Evolutionary conservation across 2,888 invertebrate genomes (phyloP), one percentile per base, ranked within the genome.

Genomic region (Arctia plantaginis): DNA sequence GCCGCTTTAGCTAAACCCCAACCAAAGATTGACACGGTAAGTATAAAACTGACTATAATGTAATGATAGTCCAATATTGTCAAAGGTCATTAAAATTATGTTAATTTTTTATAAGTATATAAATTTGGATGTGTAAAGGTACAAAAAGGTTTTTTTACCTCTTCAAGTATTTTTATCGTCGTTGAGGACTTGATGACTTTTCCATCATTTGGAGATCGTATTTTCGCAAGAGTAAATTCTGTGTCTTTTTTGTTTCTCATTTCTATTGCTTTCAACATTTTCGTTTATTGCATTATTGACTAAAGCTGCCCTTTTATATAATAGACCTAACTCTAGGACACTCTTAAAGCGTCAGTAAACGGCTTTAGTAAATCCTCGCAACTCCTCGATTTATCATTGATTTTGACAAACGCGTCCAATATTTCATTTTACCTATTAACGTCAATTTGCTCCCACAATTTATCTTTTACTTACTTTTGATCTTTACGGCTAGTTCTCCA

Each of bases 1-100:
- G 88, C 87, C 77, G 78, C 86, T 74, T 84, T 88, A 75, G 85
- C 86, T 66, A 87, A 85, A 74, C 83, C 90, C 44, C 90, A 88
- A 78, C 83, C 83, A 73, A 85, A 80, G 39, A 82, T 77, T 69
- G 90, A 91, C 64, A 82, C 89, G 92, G 95, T 95, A 95, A 95
- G 95, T 95, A 86, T 77, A 66, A 76, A 69, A 72, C 68, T 78
- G 79, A 71, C 73, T 77, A 74, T 75, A 76, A 66, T 74, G 81
- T 75, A 39, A 69, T 74, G 72, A 69, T 23, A 23, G 39, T 44
- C 41, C 6, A 44, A 68, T 35, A 27, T 62, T 67, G 62, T 80
- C 81, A 81, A 82, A 87, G 88, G 87, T 88, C 89, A 88, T 88
- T 77, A 77, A 85, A 87, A 84, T 82, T 55, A 66, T 66, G 44